Conservation (phyloP, 92 coral and sea anemone genomes). For the Palythoa heliodiscus region DNA sequence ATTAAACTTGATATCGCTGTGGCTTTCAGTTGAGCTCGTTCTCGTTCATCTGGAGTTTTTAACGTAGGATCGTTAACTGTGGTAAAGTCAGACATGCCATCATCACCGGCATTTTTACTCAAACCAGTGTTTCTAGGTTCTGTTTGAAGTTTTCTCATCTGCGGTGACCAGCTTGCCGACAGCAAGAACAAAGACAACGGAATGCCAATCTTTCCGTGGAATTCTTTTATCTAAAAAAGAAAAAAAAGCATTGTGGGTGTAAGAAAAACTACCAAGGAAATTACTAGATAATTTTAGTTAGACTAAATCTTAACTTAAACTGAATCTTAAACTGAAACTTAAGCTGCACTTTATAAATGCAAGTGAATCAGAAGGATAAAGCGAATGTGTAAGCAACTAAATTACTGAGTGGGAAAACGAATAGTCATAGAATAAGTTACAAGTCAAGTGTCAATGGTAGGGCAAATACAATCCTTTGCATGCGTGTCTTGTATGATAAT, state of each 20-base stretch:
- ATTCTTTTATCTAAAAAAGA: constrained; percentile 14
- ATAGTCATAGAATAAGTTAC: too few relatives aligned
- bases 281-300: background rate
- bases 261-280: background rate
- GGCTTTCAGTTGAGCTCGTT: constrained; percentile 59
- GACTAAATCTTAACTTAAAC: too few relatives aligned
- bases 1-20: constrained; percentile 72
- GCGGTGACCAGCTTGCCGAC: constrained; percentile 89
- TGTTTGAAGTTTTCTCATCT: constrained; percentile 61
- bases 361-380: too few relatives aligned
- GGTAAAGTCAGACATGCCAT: constrained; percentile 15
- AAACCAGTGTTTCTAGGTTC: constrained; percentile 34
- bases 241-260: background rate
- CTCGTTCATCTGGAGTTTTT: constrained; percentile 2
- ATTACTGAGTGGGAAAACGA: too few relatives aligned
- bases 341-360: too few relatives aligned
- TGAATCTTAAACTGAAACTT: too few relatives aligned
- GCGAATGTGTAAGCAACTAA: too few relatives aligned
- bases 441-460: constrained; percentile 68
- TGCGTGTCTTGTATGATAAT: constrained; percentile 75
- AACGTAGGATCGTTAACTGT: constrained; percentile 26
- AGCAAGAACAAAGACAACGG: constrained; percentile 65
- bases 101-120: background rate
- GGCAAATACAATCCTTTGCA: constrained; percentile 81
- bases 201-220: constrained; percentile 52